phyloP scores from a whole-genome alignment of 2,888 invertebrate genomes.

The Gryllus longicercus region DNA sequence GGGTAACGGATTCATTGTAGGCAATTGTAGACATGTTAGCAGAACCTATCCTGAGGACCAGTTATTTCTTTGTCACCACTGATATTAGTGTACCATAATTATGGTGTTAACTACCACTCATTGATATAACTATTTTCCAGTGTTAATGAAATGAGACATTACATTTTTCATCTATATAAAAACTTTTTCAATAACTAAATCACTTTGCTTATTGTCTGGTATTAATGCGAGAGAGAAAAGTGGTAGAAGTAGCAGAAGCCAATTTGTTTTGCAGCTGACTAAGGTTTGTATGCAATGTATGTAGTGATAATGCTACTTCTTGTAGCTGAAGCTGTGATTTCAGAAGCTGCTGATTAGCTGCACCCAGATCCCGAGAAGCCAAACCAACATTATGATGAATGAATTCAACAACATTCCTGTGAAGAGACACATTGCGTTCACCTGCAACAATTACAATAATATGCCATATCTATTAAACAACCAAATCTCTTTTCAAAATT shows the following conservation, averaged over 20 bases:
- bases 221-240: constrained; percentile 33
- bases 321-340: constrained; percentile 36
- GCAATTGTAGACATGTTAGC: too few relatives aligned
- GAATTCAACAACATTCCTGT: constrained; percentile 34
- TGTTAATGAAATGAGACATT: too few relatives aligned
- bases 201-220: neutral
- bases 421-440: constrained; percentile 37
- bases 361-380: constrained; percentile 34
- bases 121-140: too few relatives aligned
- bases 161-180: too few relatives aligned
- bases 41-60: too few relatives aligned
- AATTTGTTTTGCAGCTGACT: constrained; percentile 32
- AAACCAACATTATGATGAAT: constrained; percentile 29
- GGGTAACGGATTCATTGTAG: too few relatives aligned
- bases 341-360: constrained; percentile 37
- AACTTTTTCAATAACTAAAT: too few relatives aligned
- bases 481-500: neutral
- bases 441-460: constrained; percentile 28
- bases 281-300: constrained; percentile 31
- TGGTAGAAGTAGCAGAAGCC: constrained; percentile 31
- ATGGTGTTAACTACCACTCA: too few relatives aligned
- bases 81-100: too few relatives aligned
- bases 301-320: constrained; percentile 35
- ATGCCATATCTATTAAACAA: neutral
- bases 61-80: too few relatives aligned